Conservation (phyloP, 2,888 invertebrate genomes). For the Orthosia cruda region DNA sequence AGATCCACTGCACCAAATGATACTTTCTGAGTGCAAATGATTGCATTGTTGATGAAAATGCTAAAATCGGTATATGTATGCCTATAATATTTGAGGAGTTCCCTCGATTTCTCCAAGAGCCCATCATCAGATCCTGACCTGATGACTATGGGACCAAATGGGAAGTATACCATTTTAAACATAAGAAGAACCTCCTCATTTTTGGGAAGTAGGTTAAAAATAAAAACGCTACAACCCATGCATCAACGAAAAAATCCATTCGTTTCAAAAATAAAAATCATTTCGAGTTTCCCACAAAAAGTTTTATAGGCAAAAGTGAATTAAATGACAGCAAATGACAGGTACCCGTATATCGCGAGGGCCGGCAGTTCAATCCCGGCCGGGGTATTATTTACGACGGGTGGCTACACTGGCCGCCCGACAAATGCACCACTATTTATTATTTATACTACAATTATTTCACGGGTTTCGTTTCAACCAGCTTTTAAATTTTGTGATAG, state of each 20-base stretch:
- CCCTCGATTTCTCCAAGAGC: too few relatives aligned
- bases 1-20: too few relatives aligned
- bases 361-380: constrained; percentile 55
- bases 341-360: constrained; percentile 35
- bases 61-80: too few relatives aligned
- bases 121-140: too few relatives aligned
- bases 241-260: background rate
- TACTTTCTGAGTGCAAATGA: too few relatives aligned
- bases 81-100: too few relatives aligned
- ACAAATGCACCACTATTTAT: constrained; percentile 50
- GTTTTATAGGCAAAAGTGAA: constrained; percentile 51
- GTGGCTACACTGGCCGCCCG: constrained; percentile 16
- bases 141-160: too few relatives aligned
- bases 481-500: constrained; percentile 2
- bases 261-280: constrained; percentile 23
- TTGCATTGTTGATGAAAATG: too few relatives aligned
- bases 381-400: constrained; percentile 54
- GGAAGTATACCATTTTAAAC: too few relatives aligned
- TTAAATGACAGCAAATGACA: constrained; percentile 58
- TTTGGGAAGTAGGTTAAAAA: too few relatives aligned
- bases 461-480: background rate
- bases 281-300: constrained; percentile 14
- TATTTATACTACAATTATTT: constrained; percentile 55
- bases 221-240: background rate
- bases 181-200: too few relatives aligned